phyloP scores from a whole-genome alignment of 2,113 vertebrate species.

The Otocyon megalotis region DNA sequence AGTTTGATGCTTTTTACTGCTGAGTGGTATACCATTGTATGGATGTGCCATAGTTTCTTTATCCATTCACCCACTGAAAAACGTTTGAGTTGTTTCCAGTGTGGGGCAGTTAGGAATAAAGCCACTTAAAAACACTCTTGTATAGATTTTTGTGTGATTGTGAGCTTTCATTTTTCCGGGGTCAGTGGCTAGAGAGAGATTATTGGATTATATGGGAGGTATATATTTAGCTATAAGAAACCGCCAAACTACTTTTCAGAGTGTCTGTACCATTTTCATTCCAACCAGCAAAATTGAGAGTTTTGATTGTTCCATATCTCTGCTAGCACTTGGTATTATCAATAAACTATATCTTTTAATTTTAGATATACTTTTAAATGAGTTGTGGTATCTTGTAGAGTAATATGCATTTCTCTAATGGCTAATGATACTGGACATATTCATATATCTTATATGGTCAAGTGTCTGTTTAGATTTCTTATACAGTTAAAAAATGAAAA shows the following conservation, averaged over 20 bases:
- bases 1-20: conserved; percentile 37
- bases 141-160: conserved; percentile 27
- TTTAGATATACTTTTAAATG: conserved; percentile 5
- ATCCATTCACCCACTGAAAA: conserved; percentile 36
- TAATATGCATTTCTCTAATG: background rate
- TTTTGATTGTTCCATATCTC: background rate
- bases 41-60: background rate
- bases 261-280: background rate
- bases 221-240: conserved; percentile 18
- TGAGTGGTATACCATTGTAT: background rate
- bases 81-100: conserved; percentile 44
- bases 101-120: conserved; percentile 31
- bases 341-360: background rate
- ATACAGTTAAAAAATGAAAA: too few relatives aligned
- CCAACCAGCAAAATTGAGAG: background rate
- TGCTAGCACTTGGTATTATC: conserved; percentile 15
- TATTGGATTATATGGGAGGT: background rate
- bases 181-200: background rate
- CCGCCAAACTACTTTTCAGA: background rate
- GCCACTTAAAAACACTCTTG: background rate
- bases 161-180: conserved; percentile 35
- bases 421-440: background rate
- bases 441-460: background rate
- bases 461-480: conserved; percentile 22
- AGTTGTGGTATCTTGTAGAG: background rate